Percentiles rank a stretch among this genome's conserved stretches.
Conservation (phyloP, 2,797 vertebrate species). For the Macrochelys suwanniensis region DNA sequence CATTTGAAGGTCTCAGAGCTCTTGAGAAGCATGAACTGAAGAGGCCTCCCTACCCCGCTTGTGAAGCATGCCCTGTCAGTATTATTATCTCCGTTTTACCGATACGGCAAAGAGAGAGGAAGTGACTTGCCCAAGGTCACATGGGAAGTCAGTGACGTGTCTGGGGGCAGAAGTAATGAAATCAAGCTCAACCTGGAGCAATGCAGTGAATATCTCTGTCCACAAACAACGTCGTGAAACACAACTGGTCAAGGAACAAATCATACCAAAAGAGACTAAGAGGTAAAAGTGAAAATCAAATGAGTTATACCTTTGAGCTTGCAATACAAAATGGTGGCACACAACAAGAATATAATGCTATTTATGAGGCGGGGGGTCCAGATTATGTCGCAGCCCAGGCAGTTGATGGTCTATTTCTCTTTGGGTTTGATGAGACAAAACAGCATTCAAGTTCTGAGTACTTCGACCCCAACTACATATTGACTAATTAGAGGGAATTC, state of each 20-base stretch:
- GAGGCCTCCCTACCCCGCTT: background rate
- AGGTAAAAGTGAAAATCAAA: slow-evolving; percentile 57
- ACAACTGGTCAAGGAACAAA: slow-evolving; percentile 44
- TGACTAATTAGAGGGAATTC: slow-evolving; percentile 79
- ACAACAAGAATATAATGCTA: slow-evolving; percentile 62
- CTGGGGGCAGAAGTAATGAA: slow-evolving; percentile 11
- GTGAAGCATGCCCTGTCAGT: slow-evolving; percentile 20
- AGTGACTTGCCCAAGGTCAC: slow-evolving; percentile 20
- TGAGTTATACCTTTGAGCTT: slow-evolving; percentile 47
- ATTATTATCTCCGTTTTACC: background rate
- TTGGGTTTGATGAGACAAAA: slow-evolving; percentile 53
- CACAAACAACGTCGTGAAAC: slow-evolving; percentile 25
- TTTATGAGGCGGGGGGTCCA: slow-evolving; percentile 38
- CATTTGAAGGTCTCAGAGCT: background rate
- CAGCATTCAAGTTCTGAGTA: slow-evolving; percentile 66
- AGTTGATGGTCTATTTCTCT: slow-evolving; percentile 55
- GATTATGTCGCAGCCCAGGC: slow-evolving; percentile 35
- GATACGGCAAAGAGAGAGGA: slow-evolving; percentile 17
- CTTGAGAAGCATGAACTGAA: background rate
- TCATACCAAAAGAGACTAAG: slow-evolving; percentile 38
- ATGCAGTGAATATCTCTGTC: background rate
- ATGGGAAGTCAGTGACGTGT: slow-evolving; percentile 17
- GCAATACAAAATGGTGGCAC: slow-evolving; percentile 70
- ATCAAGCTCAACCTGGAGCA: slow-evolving; percentile 17
- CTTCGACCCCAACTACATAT: slow-evolving; percentile 75